These are phyloP conservation scores for Paradoxurus hermaphroditus DNA, from an alignment of 2,113 vertebrate genomes.

Conservation along the genomic window DNA sequence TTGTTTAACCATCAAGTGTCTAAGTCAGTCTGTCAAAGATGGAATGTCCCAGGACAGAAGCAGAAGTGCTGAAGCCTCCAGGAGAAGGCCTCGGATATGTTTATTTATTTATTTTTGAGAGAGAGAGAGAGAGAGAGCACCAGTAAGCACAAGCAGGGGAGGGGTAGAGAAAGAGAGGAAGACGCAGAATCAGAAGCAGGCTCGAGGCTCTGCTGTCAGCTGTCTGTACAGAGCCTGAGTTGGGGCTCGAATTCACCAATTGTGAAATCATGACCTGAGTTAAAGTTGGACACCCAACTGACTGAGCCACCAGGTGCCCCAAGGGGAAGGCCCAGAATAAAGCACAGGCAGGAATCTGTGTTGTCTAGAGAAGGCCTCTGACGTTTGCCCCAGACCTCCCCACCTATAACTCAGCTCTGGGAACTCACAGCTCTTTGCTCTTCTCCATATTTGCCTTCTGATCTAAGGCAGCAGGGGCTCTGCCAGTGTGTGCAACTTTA, in stretches of 20 bases:
- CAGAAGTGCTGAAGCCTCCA: background rate
- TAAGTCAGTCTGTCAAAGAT: background rate
- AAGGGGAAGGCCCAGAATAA: background rate
- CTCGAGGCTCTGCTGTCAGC: too few relatives aligned
- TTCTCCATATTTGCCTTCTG: background rate
- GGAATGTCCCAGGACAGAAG: background rate
- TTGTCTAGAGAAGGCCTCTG: background rate
- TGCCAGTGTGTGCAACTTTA: constrained; percentile 21
- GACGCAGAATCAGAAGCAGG: too few relatives aligned
- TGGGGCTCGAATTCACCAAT: too few relatives aligned
- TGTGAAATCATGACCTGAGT: too few relatives aligned
- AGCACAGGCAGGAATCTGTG: background rate
- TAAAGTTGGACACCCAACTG: too few relatives aligned
- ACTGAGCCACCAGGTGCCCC: too few relatives aligned
- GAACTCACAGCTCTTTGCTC: background rate
- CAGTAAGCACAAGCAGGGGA: too few relatives aligned
- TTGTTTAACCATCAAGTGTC: background rate
- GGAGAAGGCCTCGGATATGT: background rate
- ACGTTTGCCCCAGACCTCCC: background rate
- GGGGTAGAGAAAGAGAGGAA: too few relatives aligned
- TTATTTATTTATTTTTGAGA: too few relatives aligned
- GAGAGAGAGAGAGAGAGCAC: too few relatives aligned
- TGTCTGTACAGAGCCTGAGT: too few relatives aligned
- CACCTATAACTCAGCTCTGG: background rate
- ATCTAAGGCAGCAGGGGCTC: background rate